These are phyloP conservation scores for Brassicogethes aeneus DNA, from an alignment of 2,888 invertebrate species.

Conservation along the genomic window DNA sequence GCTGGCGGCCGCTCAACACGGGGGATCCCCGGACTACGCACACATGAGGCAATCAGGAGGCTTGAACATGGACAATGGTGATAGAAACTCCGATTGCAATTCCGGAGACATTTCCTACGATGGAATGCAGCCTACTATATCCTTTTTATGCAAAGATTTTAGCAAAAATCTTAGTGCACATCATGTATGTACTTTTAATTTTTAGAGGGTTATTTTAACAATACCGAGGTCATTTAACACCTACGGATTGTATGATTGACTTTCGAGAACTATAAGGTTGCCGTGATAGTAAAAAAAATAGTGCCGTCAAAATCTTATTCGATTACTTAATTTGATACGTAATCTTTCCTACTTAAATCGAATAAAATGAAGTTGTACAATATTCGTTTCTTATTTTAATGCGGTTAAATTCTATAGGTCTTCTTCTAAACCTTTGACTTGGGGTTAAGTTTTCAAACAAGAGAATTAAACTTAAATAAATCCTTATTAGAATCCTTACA, in stretches of 20 bases:
- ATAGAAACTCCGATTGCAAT: slow-evolving; percentile 84
- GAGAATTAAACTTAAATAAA: slow-evolving; percentile 24
- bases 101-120: slow-evolving; percentile 70
- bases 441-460: slow-evolving; percentile 32
- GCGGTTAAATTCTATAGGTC: slow-evolving; percentile 18
- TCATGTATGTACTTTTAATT: slow-evolving; percentile 26
- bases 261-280: too few species aligned
- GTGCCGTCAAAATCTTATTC: too few species aligned
- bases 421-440: slow-evolving; percentile 26
- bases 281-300: too few species aligned
- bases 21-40: slow-evolving; percentile 72
- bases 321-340: neutral
- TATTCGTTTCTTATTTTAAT: neutral
- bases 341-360: neutral
- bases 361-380: neutral
- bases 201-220: neutral
- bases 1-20: slow-evolving; percentile 73
- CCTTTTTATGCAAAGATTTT: slow-evolving; percentile 62
- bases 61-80: slow-evolving; percentile 66
- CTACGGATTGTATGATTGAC: too few species aligned
- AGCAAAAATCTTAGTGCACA: slow-evolving; percentile 31
- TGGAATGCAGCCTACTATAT: slow-evolving; percentile 92
- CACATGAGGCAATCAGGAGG: slow-evolving; percentile 50
- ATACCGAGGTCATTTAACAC: neutral
- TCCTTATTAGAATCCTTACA: slow-evolving; percentile 19